These are phyloP conservation scores for Lycia hirtaria DNA, from an alignment of 2,888 invertebrate genomes.

Conservation along the genomic window DNA sequence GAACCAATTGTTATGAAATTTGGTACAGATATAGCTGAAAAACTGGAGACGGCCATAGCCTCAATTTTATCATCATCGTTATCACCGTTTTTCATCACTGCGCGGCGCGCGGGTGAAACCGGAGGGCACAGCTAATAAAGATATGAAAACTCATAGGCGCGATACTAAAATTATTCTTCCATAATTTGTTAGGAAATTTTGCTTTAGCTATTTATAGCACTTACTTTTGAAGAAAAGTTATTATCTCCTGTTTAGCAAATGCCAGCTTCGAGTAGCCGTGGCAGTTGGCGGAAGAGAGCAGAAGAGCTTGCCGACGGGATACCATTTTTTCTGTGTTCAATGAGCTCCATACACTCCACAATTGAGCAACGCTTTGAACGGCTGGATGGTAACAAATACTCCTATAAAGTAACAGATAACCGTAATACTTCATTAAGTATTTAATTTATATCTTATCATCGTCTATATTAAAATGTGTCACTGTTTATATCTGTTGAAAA, in stretches of 20 bases:
- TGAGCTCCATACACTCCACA: not conserved
- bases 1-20: no score
- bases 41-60: no score
- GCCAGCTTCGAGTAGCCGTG: constrained; percentile 88
- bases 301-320: constrained; percentile 81
- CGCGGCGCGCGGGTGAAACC: no score
- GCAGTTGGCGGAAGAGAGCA: constrained; percentile 89
- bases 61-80: no score
- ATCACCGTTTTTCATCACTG: no score
- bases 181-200: not conserved
- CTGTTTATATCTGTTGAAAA: no score
- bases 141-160: no score
- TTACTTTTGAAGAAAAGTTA: constrained; percentile 86
- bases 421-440: constrained; percentile 10
- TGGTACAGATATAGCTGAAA: no score
- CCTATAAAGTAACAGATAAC: constrained; percentile 29
- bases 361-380: not conserved
- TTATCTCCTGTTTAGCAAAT: constrained; percentile 88
- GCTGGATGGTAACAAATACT: constrained; percentile 9
- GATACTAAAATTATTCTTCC: no score
- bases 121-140: no score
- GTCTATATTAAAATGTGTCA: not conserved
- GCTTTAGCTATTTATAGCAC: constrained; percentile 48
- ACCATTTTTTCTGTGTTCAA: constrained; percentile 21
- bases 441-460: constrained; percentile 25